These are phyloP conservation scores for Leptoclinus maculatus DNA, from an alignment of 2,797 vertebrate genomes.

Conservation along the genomic window DNA sequence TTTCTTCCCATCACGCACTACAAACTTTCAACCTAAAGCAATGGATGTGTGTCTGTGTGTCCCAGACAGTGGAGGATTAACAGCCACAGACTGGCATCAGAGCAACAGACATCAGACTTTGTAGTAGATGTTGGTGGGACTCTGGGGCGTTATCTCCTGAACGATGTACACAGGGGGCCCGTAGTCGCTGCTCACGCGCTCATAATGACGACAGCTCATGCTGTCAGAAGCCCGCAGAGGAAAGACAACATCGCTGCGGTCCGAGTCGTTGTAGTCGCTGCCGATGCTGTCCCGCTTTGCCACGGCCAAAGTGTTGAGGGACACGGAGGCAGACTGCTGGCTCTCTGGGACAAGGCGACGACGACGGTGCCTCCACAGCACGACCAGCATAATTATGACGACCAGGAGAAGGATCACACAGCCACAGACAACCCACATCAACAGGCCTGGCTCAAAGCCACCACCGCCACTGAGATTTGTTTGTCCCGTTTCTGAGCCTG, in stretches of 20 bases:
- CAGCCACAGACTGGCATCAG: constrained; percentile 1
- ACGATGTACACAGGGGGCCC: constrained; percentile 98
- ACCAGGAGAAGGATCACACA: constrained; percentile 89
- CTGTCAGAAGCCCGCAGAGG: constrained; percentile 93
- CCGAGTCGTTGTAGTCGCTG: constrained; percentile 93
- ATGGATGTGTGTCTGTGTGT: neutral
- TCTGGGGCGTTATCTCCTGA: constrained; percentile 97
- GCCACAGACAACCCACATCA: constrained; percentile 90
- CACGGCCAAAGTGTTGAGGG: constrained; percentile 92
- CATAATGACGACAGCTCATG: constrained; percentile 96
- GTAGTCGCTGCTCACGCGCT: constrained; percentile 96
- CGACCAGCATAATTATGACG: constrained; percentile 85
- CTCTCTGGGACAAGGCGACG: constrained; percentile 86
- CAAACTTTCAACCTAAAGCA: neutral
- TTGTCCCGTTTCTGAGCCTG: constrained; percentile 69
- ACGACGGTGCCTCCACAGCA: constrained; percentile 88
- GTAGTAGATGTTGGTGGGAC: constrained; percentile 94
- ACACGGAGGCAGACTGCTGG: constrained; percentile 90
- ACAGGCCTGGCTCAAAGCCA: constrained; percentile 89
- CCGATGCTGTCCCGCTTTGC: constrained; percentile 88
- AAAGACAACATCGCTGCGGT: constrained; percentile 96
- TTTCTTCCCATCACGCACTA: neutral
- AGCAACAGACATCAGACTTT: constrained; percentile 84
- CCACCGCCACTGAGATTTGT: constrained; percentile 81
- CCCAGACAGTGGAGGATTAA: neutral